Evolutionary conservation across 2,113 vertebrate species (phyloP).

Genomic region (Podilymbus podiceps): DNA sequence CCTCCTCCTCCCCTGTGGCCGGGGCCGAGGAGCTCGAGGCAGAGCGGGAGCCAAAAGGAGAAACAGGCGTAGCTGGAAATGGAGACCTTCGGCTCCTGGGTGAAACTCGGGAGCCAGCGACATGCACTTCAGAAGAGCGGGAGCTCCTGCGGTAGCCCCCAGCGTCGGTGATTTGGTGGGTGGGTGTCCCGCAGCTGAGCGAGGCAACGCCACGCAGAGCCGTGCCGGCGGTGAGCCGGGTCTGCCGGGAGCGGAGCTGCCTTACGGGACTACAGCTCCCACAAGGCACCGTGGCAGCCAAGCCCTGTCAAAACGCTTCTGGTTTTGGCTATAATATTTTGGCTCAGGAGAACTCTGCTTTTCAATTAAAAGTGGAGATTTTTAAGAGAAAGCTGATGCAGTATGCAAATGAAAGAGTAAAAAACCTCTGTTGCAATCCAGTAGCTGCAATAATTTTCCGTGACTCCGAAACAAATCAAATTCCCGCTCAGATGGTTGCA

Average conservation of each 20-base stretch:
- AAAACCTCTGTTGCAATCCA: background rate
- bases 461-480: background rate
- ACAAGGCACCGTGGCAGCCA: background rate
- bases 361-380: background rate
- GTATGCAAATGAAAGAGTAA: background rate
- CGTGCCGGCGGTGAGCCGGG: background rate
- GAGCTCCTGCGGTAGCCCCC: accelerated
- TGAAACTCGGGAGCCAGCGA: too few species aligned
- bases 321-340: background rate
- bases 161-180: accelerated
- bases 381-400: background rate
- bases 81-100: background rate
- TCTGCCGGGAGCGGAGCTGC: accelerated
- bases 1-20: accelerated
- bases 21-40: background rate
- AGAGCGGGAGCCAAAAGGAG: background rate
- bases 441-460: background rate
- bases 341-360: background rate
- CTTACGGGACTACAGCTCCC: background rate
- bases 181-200: accelerated
- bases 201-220: accelerated
- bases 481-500: background rate
- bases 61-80: background rate
- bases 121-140: background rate
- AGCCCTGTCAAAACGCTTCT: background rate